These are phyloP conservation scores for Notolepis coatsorum DNA, from an alignment of 2,797 vertebrate species.

Conservation along the genomic window DNA sequence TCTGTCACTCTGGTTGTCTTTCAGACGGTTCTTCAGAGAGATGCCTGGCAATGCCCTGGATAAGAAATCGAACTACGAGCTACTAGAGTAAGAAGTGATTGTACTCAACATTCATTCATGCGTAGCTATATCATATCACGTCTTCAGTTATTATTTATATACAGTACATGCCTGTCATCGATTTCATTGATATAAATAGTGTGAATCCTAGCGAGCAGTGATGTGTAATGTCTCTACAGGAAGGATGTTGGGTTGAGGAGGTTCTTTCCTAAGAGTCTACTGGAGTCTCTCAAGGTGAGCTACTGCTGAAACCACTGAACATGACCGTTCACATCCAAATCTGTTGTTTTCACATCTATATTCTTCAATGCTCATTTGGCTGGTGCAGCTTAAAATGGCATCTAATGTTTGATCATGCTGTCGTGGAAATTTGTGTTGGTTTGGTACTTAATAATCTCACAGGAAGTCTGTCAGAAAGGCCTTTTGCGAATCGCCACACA, in stretches of 20 bases:
- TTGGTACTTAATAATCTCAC: too few relatives aligned
- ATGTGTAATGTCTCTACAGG: conserved; percentile 71
- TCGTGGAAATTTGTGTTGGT: too few relatives aligned
- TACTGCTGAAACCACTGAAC: neutral
- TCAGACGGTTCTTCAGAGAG: conserved; percentile 96
- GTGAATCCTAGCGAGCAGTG: neutral
- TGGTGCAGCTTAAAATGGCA: neutral
- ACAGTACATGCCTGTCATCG: neutral
- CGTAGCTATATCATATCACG: neutral
- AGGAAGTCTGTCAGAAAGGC: too few relatives aligned
- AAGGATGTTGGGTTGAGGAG: conserved; percentile 98
- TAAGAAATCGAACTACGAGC: conserved; percentile 99
- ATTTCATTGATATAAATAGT: neutral
- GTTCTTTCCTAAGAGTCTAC: conserved; percentile 96
- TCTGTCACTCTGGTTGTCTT: conserved; percentile 39
- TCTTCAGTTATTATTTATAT: neutral
- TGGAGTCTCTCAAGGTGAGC: conserved; percentile 97
- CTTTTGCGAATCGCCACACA: too few relatives aligned
- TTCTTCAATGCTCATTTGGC: neutral
- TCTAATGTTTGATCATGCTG: neutral
- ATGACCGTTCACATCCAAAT: neutral
- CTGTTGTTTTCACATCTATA: neutral
- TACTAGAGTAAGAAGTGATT: conserved; percentile 91
- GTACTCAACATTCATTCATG: neutral
- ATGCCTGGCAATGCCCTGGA: conserved; percentile 98